Evolutionary conservation across 2,797 vertebrate genomes (phyloP).

Genomic region (Tenualosa ilisha): DNA sequence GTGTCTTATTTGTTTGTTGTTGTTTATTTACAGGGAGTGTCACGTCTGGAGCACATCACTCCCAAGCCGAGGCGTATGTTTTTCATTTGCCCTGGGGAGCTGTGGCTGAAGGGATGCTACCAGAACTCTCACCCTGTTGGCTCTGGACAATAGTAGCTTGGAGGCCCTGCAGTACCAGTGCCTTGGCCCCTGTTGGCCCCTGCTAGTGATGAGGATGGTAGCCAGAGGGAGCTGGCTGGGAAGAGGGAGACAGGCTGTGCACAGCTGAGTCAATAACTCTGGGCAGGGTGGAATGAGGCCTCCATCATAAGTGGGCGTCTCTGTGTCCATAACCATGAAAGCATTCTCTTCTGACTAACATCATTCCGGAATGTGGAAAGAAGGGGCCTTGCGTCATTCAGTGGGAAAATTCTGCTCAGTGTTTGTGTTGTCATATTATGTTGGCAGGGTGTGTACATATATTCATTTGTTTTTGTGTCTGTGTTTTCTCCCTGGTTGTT

Average conservation of each 20-base stretch:
- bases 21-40: not conserved
- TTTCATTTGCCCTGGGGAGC: conserved; percentile 22
- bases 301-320: not conserved
- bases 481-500: conserved; percentile 20
- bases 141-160: not conserved
- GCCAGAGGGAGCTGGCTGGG: not conserved
- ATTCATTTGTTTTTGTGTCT: conserved; percentile 1
- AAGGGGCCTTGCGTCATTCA: conserved; percentile 43
- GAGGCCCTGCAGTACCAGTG: not conserved
- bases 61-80: not conserved
- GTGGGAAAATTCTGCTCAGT: conserved; percentile 57
- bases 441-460: not conserved
- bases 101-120: not conserved
- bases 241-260: not conserved
- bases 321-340: conserved; percentile 39
- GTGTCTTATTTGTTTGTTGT: not conserved
- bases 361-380: conserved; percentile 46
- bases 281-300: conserved; percentile 35
- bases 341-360: conserved; percentile 42
- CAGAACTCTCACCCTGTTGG: not conserved
- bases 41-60: conserved; percentile 19
- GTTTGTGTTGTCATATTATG: conserved; percentile 36
- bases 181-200: not conserved
- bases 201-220: not conserved
- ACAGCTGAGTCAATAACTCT: conserved; percentile 34